These are phyloP conservation scores for Gerris lacustris DNA, from an alignment of 2,888 invertebrate species.

Conservation along the genomic window DNA sequence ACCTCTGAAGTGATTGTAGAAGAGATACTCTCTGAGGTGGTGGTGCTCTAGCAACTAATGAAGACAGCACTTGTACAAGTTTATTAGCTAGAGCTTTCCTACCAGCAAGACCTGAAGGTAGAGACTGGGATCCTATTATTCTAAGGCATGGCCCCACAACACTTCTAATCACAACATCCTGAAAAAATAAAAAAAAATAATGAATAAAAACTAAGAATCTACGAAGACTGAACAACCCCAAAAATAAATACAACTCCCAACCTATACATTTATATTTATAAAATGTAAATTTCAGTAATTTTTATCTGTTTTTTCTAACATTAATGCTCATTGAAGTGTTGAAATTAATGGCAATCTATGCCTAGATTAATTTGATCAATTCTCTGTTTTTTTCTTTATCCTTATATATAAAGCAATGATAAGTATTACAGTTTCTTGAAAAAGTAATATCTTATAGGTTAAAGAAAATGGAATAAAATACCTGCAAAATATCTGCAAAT, in stretches of 20 bases:
- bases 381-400: no score
- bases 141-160: slow-evolving; percentile 73
- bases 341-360: no score
- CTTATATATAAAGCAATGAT: no score
- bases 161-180: slow-evolving; percentile 75
- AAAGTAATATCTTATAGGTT: no score
- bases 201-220: slow-evolving; percentile 3
- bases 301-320: no score
- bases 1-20: slow-evolving; percentile 56
- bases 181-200: slow-evolving; percentile 30
- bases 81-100: slow-evolving; percentile 67
- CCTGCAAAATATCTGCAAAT: slow-evolving; percentile 77
- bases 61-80: slow-evolving; percentile 66
- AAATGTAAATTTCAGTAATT: no score
- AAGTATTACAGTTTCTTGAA: no score
- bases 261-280: no score
- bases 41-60: slow-evolving; percentile 65
- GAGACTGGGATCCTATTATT: slow-evolving; percentile 67
- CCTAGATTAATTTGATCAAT: no score
- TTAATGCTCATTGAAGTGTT: no score
- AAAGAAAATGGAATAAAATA: slow-evolving; percentile 34
- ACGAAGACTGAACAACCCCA: no score
- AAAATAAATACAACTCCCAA: no score
- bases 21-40: slow-evolving; percentile 55
- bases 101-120: slow-evolving; percentile 67